Percentiles rank a stretch among this genome's conserved stretches.
These are phyloP conservation scores for Hypocryptadius cinnamomeus DNA, from an alignment of 2,113 vertebrate genomes.

Conservation along the genomic window DNA sequence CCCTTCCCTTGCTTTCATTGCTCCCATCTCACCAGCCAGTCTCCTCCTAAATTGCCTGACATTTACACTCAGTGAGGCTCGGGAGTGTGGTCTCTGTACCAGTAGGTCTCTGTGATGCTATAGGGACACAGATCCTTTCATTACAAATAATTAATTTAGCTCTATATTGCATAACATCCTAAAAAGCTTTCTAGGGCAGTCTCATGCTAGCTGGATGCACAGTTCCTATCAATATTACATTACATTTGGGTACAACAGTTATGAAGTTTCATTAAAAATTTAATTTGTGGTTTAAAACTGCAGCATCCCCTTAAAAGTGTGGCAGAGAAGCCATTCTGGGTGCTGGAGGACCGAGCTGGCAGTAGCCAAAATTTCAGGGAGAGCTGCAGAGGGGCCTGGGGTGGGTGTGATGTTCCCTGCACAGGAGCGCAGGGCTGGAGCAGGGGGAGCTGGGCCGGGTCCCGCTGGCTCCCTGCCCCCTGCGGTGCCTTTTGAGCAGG, in stretches of 20 bases:
- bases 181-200: slow-evolving; percentile 72
- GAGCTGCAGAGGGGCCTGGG: background rate
- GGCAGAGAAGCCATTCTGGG: background rate
- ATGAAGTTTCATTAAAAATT: slow-evolving; percentile 78
- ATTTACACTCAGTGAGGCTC: slow-evolving; percentile 5
- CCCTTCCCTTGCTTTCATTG: background rate
- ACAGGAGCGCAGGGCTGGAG: rapidly evolving
- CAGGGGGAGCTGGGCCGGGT: background rate
- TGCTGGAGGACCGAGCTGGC: background rate
- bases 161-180: slow-evolving; percentile 72
- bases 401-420: rapidly evolving
- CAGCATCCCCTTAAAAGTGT: slow-evolving; percentile 55
- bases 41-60: background rate
- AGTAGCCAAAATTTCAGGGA: background rate
- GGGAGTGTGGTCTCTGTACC: background rate
- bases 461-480: background rate
- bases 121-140: slow-evolving; percentile 56
- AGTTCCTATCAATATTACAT: slow-evolving; percentile 72
- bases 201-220: slow-evolving; percentile 59
- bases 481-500: rapidly evolving
- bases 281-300: slow-evolving; percentile 73
- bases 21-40: background rate
- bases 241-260: slow-evolving; percentile 56
- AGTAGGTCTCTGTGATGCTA: slow-evolving; percentile 34
- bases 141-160: slow-evolving; percentile 75